phyloP scores from a whole-genome alignment of 2,113 vertebrate genomes.

The Phalacrocorax pelagicus region DNA sequence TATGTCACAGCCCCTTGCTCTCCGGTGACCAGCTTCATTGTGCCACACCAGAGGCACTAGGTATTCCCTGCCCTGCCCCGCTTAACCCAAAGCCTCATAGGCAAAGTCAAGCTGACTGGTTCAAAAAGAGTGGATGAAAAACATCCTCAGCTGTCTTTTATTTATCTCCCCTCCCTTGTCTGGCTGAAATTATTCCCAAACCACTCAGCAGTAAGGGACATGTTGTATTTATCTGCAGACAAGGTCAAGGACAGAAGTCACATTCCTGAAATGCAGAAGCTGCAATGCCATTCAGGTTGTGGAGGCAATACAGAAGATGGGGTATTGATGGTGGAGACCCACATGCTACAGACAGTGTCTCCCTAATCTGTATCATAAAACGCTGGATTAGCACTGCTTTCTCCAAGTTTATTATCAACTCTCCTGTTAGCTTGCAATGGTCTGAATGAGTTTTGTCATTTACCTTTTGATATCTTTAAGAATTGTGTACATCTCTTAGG shows the following conservation, averaged over 20 bases:
- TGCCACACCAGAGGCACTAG: not conserved
- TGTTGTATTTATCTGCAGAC: not conserved
- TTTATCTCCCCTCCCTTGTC: not conserved
- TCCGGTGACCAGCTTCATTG: not conserved
- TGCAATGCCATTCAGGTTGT: not conserved
- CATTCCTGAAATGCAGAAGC: conserved; percentile 5
- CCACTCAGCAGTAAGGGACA: not conserved
- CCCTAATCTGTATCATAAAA: not conserved
- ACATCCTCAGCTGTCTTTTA: not conserved
- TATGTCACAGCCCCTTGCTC: not conserved
- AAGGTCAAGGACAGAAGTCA: not conserved
- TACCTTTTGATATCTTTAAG: not conserved
- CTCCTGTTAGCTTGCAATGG: not conserved
- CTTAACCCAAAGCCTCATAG: not conserved
- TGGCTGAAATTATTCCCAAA: not conserved
- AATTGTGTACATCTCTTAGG: not conserved
- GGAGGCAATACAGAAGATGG: not conserved
- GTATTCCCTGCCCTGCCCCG: not conserved
- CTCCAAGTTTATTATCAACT: not conserved
- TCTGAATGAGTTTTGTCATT: not conserved
- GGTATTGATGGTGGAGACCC: not conserved
- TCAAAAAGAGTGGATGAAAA: not conserved
- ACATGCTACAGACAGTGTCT: not conserved
- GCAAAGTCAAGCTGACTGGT: not conserved
- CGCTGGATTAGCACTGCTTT: not conserved